These are phyloP conservation scores for Xiphophorus maculatus DNA, from an alignment of 2,113 vertebrate species.

Conservation along the genomic window DNA sequence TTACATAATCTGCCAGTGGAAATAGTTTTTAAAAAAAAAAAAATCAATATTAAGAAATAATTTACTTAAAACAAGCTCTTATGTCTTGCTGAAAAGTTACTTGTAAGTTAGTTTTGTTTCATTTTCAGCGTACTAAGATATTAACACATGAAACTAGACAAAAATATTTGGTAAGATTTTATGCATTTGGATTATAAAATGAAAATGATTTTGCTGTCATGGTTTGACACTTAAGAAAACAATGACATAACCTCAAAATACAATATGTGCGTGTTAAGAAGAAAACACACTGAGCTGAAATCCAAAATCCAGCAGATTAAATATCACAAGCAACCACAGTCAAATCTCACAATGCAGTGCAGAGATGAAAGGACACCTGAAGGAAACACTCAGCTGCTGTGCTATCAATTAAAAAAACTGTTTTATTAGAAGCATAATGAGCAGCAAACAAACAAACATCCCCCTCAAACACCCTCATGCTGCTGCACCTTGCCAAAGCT, in stretches of 20 bases:
- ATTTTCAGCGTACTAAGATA: no score
- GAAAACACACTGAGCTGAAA: background rate
- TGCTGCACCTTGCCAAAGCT: conserved; percentile 95
- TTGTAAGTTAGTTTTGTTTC: no score
- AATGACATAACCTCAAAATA: background rate
- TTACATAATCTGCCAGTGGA: no score
- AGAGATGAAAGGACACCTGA: background rate
- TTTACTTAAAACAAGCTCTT: no score
- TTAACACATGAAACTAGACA: no score
- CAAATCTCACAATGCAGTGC: background rate
- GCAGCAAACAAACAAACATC: conserved; percentile 25
- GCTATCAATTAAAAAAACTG: background rate
- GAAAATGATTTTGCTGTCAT: background rate
- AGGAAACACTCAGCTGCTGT: conserved; percentile 7
- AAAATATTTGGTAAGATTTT: no score
- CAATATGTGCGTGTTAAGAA: background rate
- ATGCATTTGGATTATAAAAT: no score
- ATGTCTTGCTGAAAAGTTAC: no score
- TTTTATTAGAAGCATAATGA: conserved; percentile 34
- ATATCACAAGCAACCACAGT: background rate
- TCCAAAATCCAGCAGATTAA: background rate
- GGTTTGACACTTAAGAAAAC: background rate
- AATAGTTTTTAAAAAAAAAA: no score
- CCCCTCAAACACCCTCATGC: conserved; percentile 11
- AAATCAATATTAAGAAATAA: no score